Conservation (phyloP, 2,888 invertebrate genomes). For the Amphipyra berbera region DNA sequence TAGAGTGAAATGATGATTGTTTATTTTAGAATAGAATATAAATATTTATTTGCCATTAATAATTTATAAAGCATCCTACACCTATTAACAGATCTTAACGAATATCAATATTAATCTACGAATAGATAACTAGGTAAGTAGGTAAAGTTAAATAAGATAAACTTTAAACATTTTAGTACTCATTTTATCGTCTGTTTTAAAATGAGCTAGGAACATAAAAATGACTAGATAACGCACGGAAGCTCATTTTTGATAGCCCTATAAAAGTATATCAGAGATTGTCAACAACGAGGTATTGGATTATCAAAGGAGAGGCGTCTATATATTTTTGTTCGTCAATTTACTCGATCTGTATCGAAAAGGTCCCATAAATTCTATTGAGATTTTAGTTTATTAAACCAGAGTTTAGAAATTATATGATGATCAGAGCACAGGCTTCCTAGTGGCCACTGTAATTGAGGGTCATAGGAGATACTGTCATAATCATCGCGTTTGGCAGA, state of each 20-base stretch:
- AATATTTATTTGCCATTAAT: no score
- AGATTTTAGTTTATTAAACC: neutral
- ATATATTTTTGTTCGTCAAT: constrained; percentile 18
- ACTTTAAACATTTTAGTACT: constrained; percentile 27
- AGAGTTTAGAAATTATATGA: no score
- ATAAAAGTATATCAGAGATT: constrained; percentile 52
- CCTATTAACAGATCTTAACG: no score
- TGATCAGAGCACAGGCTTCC: no score
- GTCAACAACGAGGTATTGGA: constrained; percentile 41
- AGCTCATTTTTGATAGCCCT: constrained; percentile 48
- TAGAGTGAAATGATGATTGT: no score
- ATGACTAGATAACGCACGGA: constrained; percentile 54
- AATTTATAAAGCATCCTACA: no score
- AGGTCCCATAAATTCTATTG: constrained; percentile 5
- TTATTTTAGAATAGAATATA: no score
- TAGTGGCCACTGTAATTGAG: no score
- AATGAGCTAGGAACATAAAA: constrained; percentile 43
- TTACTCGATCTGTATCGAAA: neutral
- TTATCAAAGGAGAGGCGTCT: constrained; percentile 23
- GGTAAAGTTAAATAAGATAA: constrained; percentile 11
- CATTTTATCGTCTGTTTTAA: constrained; percentile 34
- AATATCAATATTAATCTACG: no score
- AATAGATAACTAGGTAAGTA: constrained; percentile 1
- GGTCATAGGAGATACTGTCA: no score
- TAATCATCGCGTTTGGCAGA: no score